These are phyloP conservation scores for Tokudaia muenninki DNA, from an alignment of 2,797 vertebrate species.

Conservation along the genomic window DNA sequence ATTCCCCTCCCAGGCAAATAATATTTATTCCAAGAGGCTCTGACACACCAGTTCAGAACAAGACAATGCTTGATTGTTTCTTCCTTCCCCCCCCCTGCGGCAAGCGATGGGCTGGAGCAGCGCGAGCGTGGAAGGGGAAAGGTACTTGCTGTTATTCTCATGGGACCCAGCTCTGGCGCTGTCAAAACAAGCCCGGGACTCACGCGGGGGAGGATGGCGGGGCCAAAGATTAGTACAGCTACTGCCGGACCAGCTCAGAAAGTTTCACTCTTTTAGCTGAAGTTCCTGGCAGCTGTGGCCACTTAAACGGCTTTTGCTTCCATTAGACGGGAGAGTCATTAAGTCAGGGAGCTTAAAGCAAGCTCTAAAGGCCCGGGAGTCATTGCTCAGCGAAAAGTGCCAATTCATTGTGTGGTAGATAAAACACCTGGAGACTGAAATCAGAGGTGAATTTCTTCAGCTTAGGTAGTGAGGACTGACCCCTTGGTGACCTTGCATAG, in stretches of 20 bases:
- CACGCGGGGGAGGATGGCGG: background rate
- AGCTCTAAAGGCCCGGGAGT: slow-evolving; percentile 53
- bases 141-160: slow-evolving; percentile 26
- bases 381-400: slow-evolving; percentile 63
- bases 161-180: slow-evolving; percentile 58
- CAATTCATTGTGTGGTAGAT: slow-evolving; percentile 68
- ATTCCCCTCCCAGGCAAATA: slow-evolving; percentile 84
- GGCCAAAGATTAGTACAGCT: background rate
- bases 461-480: slow-evolving; percentile 50
- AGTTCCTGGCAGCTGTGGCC: slow-evolving; percentile 81
- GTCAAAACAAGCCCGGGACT: slow-evolving; percentile 82
- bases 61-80: slow-evolving; percentile 88
- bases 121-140: slow-evolving; percentile 53
- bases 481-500: slow-evolving; percentile 37
- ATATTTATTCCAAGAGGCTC: slow-evolving; percentile 80
- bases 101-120: slow-evolving; percentile 63
- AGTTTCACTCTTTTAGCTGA: slow-evolving; percentile 68
- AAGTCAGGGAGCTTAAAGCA: slow-evolving; percentile 77
- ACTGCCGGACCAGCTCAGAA: slow-evolving; percentile 67
- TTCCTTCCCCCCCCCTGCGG: slow-evolving; percentile 74
- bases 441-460: slow-evolving; percentile 58
- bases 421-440: slow-evolving; percentile 65
- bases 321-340: slow-evolving; percentile 76
- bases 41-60: slow-evolving; percentile 82
- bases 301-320: slow-evolving; percentile 79